phyloP scores from a whole-genome alignment of 2,113 vertebrate species.

The Syrrhaptes paradoxus region DNA sequence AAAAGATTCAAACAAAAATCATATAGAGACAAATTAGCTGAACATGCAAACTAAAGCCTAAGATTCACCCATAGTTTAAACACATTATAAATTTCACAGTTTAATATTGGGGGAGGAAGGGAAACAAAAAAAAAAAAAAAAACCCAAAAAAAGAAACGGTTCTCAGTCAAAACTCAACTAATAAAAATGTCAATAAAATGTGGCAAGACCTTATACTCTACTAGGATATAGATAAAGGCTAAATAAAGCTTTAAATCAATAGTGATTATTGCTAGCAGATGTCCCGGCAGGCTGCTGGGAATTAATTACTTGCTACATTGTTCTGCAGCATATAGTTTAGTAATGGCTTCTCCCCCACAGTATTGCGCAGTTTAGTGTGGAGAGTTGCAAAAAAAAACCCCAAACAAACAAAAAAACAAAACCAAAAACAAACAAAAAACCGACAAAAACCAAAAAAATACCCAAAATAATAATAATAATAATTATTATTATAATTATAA shows the following conservation, averaged over 20 bases:
- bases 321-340: slow-evolving; percentile 83
- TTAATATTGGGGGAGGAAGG: slow-evolving; percentile 80
- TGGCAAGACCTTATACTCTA: slow-evolving; percentile 83
- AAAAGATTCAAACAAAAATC: slow-evolving; percentile 77
- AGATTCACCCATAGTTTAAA: slow-evolving; percentile 94
- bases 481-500: slow-evolving; percentile 51
- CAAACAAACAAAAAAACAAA: background rate
- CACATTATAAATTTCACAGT: slow-evolving; percentile 95
- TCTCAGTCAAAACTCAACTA: slow-evolving; percentile 84
- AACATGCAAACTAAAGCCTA: slow-evolving; percentile 95
- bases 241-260: slow-evolving; percentile 95
- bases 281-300: slow-evolving; percentile 72
- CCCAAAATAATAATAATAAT: slow-evolving; percentile 69
- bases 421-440: background rate
- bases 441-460: background rate
- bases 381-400: slow-evolving; percentile 82
- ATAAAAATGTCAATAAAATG: slow-evolving; percentile 80
- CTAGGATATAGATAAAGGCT: slow-evolving; percentile 81
- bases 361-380: slow-evolving; percentile 79
- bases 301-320: slow-evolving; percentile 72
- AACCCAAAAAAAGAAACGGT: slow-evolving; percentile 71
- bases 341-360: slow-evolving; percentile 87
- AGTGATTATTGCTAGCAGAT: slow-evolving; percentile 87
- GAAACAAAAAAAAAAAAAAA: slow-evolving; percentile 5
- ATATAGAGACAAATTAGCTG: slow-evolving; percentile 86